Evolutionary conservation across 2,113 vertebrate species (phyloP), one percentile per base, ranked within the genome.

Genomic region (Felis catus): DNA sequence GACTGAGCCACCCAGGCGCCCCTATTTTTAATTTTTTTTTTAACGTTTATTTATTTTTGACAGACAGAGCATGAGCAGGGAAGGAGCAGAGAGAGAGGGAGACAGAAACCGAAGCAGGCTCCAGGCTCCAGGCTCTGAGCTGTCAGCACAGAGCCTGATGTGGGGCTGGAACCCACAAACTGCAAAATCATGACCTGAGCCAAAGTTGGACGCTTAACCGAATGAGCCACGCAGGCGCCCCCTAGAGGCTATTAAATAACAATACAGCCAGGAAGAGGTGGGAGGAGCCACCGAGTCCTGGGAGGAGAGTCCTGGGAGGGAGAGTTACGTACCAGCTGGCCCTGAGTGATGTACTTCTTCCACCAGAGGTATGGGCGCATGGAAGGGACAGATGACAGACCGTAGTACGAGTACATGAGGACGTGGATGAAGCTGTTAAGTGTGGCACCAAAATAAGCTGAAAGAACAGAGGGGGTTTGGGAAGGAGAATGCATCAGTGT

Each of bases 331-430:
- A 99, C 99, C 99, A 99, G 99, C 98, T 99, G 99, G 16, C 99
- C 99, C 98, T 99, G 99, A 51, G 99, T 99, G 98, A 99, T 99
- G 98, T 99, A 99, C 97, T 99, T 99, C 99, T 99, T 99, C 99
- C 99, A 99, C 99, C 99, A 99, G 82, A 99, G 99, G 98, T 99
- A 99, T 0, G 99, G 99, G 51, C 99, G 99, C 95, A 99, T 98
- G 96, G 99, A 99, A 19, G 99, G 99, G 97, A 99, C 92, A 29
- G 99, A 99, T 0, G 99, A 99, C 96, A 99, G 98, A 21, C 99
- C 99, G 0, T 99, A 99, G 98, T 99, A 99, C 2, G 99, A 99
- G 98, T 99, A 99, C 99, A 99, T 99, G 97, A 99, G 99, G 25
- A 99, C 99, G 0, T 99, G 99, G 97, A 99, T 99, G 97, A 99